Evolutionary conservation across 2,888 invertebrate species (phyloP), one percentile per base, ranked within the genome.

Genomic region (Biston stratarius): DNA sequence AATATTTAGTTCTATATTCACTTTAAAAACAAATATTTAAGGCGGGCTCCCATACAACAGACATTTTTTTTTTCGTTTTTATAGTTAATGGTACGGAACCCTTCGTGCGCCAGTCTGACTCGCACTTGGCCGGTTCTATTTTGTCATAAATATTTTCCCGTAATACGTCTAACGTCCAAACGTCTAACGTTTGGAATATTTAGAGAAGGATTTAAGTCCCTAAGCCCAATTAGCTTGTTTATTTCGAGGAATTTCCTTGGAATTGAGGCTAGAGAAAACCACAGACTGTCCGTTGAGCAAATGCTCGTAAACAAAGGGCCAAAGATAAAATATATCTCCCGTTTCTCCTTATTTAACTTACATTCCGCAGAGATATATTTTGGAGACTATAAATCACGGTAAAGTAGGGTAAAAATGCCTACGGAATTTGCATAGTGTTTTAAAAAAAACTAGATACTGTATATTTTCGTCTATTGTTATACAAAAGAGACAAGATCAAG

Each of bases 361-460:
- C 61, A 61, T 61, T 57, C 45, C 15, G 15, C 15, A 59, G 45
- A 62, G 42, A 62, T 49, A 60, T 61, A 56, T 61, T 63, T 60
- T 14, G 53, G 42, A 56, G 51, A 56, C 44, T 40, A 73, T 74
- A 78, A 73, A 73, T 71, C 60, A 44, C 49, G 36, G 44, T 65
- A 51, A 60, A 56, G 59, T 64, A 65, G 67, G 60, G 66, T 70
- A 74, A 69, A 71, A 63, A 65, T 56, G 59, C 66, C 58, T 65
- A 71, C 69, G 67, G 56, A 71, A 80, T 79, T 82, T 76, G 73
- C 77, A 80, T 80, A 76, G 58, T 68, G 64, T 40, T 59, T 24
- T 24, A 24, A 69, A n/a, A n/a, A n/a, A n/a, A n/a, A n/a, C n/a
- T 56, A 62, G 75, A 78, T 77, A 75, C 79, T 78, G 73, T 65